Percentiles rank a stretch among this genome's conserved stretches.
phyloP scores from a whole-genome alignment of 2,113 vertebrate genomes.

The Chitala chitala region DNA sequence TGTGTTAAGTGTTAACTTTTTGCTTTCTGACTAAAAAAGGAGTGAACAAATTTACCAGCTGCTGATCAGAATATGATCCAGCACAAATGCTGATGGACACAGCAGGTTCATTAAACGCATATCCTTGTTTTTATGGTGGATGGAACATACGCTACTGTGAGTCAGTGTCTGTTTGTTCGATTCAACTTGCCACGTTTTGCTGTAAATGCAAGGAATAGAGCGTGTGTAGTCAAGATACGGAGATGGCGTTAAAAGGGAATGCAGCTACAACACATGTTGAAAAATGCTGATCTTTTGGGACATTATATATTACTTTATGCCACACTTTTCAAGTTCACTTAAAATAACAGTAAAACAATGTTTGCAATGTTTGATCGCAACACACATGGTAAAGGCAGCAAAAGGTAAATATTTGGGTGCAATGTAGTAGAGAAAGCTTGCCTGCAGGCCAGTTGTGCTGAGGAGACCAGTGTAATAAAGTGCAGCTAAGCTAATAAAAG shows the following conservation, averaged over 20 bases:
- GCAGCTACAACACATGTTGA: not conserved
- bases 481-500: not conserved
- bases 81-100: not conserved
- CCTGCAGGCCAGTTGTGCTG: not conserved
- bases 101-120: not conserved
- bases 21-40: not conserved
- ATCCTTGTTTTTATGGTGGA: not conserved
- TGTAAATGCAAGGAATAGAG: not conserved
- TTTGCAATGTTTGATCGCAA: not conserved
- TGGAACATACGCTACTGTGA: not conserved
- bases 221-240: not conserved
- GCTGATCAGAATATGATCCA: not conserved
- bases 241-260: not conserved
- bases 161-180: not conserved
- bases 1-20: too few relatives aligned
- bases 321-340: too few relatives aligned
- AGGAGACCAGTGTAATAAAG: conserved; percentile 10
- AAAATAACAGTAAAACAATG: not conserved
- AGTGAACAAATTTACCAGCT: not conserved
- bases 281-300: too few relatives aligned
- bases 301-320: too few relatives aligned
- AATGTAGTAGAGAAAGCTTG: not conserved
- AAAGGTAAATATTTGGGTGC: not conserved
- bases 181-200: too few relatives aligned
- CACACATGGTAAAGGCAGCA: too few relatives aligned